Evolutionary conservation across 2,797 vertebrate species (phyloP).

Genomic region (Urophycis tenuis): DNA sequence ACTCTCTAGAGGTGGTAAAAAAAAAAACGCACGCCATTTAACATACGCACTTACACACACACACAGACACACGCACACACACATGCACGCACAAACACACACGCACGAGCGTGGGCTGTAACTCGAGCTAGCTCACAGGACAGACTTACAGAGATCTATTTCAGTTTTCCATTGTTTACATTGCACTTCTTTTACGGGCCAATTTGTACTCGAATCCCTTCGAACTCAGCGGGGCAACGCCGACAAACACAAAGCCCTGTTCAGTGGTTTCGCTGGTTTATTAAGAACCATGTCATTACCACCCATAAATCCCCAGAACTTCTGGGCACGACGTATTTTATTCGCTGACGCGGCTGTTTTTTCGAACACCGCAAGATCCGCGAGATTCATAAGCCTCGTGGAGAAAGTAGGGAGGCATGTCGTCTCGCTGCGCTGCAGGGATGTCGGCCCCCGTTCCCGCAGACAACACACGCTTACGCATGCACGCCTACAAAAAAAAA

Average conservation of each 20-base stretch:
- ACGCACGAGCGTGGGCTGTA: background rate
- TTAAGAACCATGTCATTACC: slow-evolving; percentile 61
- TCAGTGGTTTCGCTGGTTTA: slow-evolving; percentile 53
- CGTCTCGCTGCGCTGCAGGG: slow-evolving; percentile 36
- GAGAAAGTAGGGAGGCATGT: slow-evolving; percentile 53
- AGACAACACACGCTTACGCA: slow-evolving; percentile 4
- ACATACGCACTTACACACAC: too few relatives aligned
- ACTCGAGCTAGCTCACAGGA: background rate
- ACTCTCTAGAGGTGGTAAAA: background rate
- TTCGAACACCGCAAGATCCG: slow-evolving; percentile 46
- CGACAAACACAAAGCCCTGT: slow-evolving; percentile 40
- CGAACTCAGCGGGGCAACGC: slow-evolving; percentile 40
- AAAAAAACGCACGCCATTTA: background rate
- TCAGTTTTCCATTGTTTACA: slow-evolving; percentile 45
- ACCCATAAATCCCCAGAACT: slow-evolving; percentile 60
- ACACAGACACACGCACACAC: background rate
- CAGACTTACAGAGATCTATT: slow-evolving; percentile 19
- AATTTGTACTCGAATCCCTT: slow-evolving; percentile 47
- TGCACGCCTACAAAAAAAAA: slow-evolving; percentile 20
- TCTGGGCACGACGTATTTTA: slow-evolving; percentile 60
- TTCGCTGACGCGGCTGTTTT: slow-evolving; percentile 61
- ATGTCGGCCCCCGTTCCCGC: slow-evolving; percentile 20
- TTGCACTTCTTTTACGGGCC: slow-evolving; percentile 35
- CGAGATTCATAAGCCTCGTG: slow-evolving; percentile 45
- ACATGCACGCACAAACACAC: background rate